phyloP scores from a whole-genome alignment of 2,113 vertebrate species.

The Microcebus griseorufus region DNA sequence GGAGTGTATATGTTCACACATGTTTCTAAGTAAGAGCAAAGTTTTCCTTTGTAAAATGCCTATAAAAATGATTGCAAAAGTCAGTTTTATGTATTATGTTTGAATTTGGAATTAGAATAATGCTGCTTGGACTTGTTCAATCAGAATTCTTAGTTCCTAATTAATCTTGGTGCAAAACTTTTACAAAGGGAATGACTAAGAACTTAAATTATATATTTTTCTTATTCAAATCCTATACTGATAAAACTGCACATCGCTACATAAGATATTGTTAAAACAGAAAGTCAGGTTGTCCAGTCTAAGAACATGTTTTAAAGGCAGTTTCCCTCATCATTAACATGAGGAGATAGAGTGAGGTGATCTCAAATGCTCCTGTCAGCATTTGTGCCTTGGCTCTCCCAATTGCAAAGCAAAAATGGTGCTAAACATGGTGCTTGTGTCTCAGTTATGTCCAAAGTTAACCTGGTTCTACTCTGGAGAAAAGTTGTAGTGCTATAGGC shows the following conservation, averaged over 20 bases:
- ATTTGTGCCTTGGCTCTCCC: no score
- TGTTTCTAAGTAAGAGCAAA: background rate
- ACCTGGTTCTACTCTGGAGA: background rate
- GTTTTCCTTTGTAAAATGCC: background rate
- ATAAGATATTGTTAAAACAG: background rate
- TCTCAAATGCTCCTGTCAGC: background rate
- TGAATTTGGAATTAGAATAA: background rate
- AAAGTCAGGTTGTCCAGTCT: background rate
- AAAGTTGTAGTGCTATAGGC: background rate
- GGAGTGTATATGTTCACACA: no score
- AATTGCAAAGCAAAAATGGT: background rate
- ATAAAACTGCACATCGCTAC: background rate
- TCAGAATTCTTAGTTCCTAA: background rate
- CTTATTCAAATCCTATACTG: background rate
- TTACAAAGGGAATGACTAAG: background rate
- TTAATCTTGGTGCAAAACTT: background rate
- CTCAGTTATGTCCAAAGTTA: background rate
- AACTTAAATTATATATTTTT: background rate
- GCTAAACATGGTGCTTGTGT: background rate
- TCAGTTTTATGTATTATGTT: background rate
- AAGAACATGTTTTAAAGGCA: background rate
- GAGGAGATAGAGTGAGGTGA: background rate
- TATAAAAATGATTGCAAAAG: background rate
- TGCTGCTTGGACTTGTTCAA: background rate
- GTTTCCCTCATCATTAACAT: background rate